Evolutionary conservation across 2,888 invertebrate species (phyloP), one percentile per base, ranked within the genome.

Genomic region (Margaritifera margaritifera): DNA sequence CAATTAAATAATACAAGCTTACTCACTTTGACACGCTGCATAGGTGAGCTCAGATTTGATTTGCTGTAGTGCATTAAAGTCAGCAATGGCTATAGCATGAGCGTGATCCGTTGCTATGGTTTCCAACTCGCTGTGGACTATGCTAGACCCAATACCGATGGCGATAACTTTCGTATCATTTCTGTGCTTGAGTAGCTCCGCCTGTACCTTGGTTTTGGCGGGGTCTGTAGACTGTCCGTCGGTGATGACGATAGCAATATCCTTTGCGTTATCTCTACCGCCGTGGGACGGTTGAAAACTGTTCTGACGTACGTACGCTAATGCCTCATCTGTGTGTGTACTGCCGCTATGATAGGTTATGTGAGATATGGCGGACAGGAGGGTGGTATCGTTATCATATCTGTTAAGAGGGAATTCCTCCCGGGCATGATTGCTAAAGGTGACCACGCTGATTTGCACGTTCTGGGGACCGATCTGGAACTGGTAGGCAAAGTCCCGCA

Each of bases 31-130:
- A 64, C 80, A 80, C 19, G 80, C 71, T 20, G 77, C 74, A 56
- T 70, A 79, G 2, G 79, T 75, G 19, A 82, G 66, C 57, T 82
- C 82, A 6, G 74, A 72, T 52, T 71, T 70, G 18, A 82, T 68
- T 20, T 74, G 67, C 25, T 74, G 56, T 42, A 82, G 65, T 19
- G 79, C 76, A 53, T 78, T 62, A 64, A 81, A 83, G 68, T 74
- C 75, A 20, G 78, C 73, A 11, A 83, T 78, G 25, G 77, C 67
- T 18, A 80, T 62, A 31, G 80, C 78, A 63, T 83, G 80, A 22
- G 76, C 65, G 6, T 68, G 56, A 51, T 81, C 80, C 2, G 77
- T 68, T n/a, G 83, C 81, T n/a, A 82, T 79, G 2, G 55, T 64
- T 15, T 73, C 67, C 6, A 83, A 71, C 58, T 83, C 83, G 8